Evolutionary conservation across 2,797 vertebrate species (phyloP).

Genomic region (Etheostoma perlongum): DNA sequence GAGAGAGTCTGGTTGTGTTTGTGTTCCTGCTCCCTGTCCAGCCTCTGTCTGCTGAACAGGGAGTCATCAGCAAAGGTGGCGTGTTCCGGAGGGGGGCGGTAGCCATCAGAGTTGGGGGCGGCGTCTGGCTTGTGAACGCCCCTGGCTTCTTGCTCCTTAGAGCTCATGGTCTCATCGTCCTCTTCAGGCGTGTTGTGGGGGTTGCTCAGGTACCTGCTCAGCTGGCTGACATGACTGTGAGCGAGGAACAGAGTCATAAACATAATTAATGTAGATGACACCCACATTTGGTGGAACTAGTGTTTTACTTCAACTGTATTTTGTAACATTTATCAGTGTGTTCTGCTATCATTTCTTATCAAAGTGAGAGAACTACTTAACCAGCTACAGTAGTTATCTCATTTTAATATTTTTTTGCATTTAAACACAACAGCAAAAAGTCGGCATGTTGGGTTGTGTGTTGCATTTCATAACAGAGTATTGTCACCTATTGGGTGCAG

Average conservation of each 20-base stretch:
- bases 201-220: conserved; percentile 43
- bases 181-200: conserved; percentile 81
- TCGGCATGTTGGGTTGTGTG: background rate
- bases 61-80: conserved; percentile 6
- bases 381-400: no score
- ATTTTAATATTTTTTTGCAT: no score
- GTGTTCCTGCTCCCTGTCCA: conserved; percentile 12
- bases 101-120: background rate
- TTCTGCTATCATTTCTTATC: no score
- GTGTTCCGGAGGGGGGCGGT: background rate
- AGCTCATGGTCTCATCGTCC: conserved; percentile 85
- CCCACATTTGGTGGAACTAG: background rate
- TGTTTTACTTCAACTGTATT: background rate
- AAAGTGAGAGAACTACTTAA: no score
- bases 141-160: conserved; percentile 32
- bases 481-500: conserved; percentile 69
- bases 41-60: conserved; percentile 18
- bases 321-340: background rate
- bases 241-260: background rate
- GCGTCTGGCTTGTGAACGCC: background rate
- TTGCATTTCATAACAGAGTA: no score
- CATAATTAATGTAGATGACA: background rate
- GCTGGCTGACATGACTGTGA: conserved; percentile 53
- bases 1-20: conserved; percentile 8
- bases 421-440: background rate